Evolutionary conservation across 2,888 invertebrate species (phyloP).

Genomic region (Luperina testacea): DNA sequence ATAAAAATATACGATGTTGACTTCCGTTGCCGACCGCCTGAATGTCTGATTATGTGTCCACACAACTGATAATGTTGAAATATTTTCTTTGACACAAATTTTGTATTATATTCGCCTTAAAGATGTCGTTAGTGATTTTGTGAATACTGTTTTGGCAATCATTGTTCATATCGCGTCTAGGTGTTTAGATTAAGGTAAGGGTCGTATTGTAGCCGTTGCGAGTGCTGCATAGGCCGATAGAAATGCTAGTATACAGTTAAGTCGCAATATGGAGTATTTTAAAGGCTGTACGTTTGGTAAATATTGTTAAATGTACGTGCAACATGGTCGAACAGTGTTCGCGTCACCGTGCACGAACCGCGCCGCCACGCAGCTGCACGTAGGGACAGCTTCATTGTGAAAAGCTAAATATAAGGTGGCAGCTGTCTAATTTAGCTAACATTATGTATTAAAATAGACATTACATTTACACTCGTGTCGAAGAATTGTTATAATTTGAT

Average conservation of each 20-base stretch:
- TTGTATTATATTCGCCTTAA: constrained; percentile 65
- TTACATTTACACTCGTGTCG: constrained; percentile 47
- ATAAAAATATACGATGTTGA: constrained; percentile 49
- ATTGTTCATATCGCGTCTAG: constrained; percentile 60
- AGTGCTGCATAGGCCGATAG: constrained; percentile 49
- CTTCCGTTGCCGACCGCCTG: constrained; percentile 41
- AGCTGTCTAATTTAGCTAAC: constrained; percentile 36
- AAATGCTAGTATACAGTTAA: constrained; percentile 56
- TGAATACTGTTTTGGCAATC: constrained; percentile 55
- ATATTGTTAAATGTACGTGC: constrained; percentile 30
- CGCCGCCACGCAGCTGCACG: constrained; percentile 26
- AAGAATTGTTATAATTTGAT: constrained; percentile 47
- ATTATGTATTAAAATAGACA: constrained; percentile 44
- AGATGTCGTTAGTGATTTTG: constrained; percentile 54
- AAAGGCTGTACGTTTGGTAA: constrained; percentile 22
- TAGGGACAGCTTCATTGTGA: constrained; percentile 45
- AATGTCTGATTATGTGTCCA: constrained; percentile 44
- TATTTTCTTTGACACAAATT: constrained; percentile 46
- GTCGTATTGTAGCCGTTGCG: constrained; percentile 44
- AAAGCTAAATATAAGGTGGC: constrained; percentile 36
- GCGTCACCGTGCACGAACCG: constrained; percentile 15
- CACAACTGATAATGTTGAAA: constrained; percentile 43
- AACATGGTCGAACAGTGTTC: constrained; percentile 10
- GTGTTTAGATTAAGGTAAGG: constrained; percentile 51
- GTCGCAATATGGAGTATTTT: constrained; percentile 31